These are phyloP conservation scores for Carduelis carduelis DNA, from an alignment of 2,797 vertebrate species.

Conservation along the genomic window DNA sequence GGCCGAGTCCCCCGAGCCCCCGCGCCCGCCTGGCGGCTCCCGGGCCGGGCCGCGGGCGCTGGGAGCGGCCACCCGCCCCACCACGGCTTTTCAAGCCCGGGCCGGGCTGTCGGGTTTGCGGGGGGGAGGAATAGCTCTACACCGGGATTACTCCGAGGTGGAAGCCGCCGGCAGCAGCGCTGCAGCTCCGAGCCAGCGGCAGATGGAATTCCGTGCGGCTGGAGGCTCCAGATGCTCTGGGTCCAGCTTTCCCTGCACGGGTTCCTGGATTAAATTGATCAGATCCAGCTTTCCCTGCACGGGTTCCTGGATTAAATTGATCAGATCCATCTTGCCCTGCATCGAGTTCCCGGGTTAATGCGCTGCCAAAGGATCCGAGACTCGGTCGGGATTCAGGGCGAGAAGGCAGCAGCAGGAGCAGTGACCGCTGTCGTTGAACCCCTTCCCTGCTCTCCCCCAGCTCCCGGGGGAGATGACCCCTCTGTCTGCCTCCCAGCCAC, in stretches of 20 bases:
- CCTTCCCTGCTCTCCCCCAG: not conserved
- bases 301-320: accelerated
- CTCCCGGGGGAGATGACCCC: not conserved
- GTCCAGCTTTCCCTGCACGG: accelerated
- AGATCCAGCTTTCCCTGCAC: not conserved
- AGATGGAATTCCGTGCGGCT: slow-evolving; percentile 8
- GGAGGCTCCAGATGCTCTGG: not conserved
- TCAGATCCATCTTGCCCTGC: not conserved
- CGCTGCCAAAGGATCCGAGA: not conserved
- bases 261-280: accelerated
- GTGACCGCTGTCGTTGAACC: not conserved
- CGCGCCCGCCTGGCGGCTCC: slow-evolving; percentile 23
- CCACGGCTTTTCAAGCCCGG: not conserved
- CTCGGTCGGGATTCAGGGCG: not conserved
- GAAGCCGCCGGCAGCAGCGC: not conserved
- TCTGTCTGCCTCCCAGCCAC: not conserved
- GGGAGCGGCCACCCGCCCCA: not conserved
- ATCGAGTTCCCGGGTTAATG: not conserved
- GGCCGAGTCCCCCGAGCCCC: not conserved
- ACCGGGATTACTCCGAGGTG: not conserved
- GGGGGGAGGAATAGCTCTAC: slow-evolving; percentile 20
- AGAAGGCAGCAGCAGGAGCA: not conserved
- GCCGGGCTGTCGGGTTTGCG: slow-evolving; percentile 26
- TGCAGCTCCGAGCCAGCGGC: not conserved
- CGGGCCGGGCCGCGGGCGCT: not conserved